These are phyloP conservation scores for Petrolisthes cinctipes DNA, from an alignment of 2,888 invertebrate genomes.

Conservation along the genomic window DNA sequence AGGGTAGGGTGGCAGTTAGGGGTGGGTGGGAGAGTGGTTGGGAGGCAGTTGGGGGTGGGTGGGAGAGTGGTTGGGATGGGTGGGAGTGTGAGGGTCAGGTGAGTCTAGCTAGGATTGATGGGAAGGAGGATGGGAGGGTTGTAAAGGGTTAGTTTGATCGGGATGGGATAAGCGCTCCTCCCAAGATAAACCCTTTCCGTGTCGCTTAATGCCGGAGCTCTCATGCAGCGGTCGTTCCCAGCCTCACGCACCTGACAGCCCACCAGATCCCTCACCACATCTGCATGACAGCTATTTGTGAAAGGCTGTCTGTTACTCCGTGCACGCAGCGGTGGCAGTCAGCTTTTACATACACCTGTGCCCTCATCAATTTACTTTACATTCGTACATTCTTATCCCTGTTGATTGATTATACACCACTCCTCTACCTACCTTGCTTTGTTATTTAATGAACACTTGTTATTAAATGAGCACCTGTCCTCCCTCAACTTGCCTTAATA, in stretches of 20 bases:
- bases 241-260: slow-evolving; percentile 46
- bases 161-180: neutral
- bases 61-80: neutral
- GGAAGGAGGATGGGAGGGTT: neutral
- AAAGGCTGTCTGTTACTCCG: slow-evolving; percentile 46
- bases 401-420: neutral
- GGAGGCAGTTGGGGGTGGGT: neutral
- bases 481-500: neutral
- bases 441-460: neutral
- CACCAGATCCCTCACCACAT: slow-evolving; percentile 38
- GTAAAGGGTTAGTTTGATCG: neutral
- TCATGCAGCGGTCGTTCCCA: slow-evolving; percentile 48
- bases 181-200: slow-evolving; percentile 43
- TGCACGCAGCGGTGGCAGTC: slow-evolving; percentile 29
- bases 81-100: neutral
- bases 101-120: neutral
- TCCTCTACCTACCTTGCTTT: neutral
- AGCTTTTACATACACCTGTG: neutral
- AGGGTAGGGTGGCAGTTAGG: neutral
- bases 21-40: neutral
- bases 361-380: neutral
- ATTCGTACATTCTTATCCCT: neutral
- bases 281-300: slow-evolving; percentile 54
- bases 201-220: slow-evolving; percentile 52
- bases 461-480: neutral